Percentiles rank a stretch among this genome's conserved stretches.
Evolutionary conservation across 2,797 vertebrate genomes (phyloP).

Genomic region (Lutjanus argentimaculatus): DNA sequence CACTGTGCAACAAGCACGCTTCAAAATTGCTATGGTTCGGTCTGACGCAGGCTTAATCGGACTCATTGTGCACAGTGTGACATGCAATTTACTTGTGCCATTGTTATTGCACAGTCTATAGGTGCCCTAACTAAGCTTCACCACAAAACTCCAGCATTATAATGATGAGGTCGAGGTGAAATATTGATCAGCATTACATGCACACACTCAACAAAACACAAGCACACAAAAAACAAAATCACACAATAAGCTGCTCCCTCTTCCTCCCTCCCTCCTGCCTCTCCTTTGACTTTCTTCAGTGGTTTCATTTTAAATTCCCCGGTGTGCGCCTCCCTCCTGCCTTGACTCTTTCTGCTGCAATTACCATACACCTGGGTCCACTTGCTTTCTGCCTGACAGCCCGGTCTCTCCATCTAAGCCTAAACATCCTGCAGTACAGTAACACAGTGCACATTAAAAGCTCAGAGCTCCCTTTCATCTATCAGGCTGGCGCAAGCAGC

Average conservation of each 20-base stretch:
- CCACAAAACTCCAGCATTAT: background rate
- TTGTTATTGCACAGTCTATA: background rate
- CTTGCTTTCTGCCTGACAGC: conserved; percentile 70
- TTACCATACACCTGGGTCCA: conserved; percentile 76
- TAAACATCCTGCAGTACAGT: conserved; percentile 64
- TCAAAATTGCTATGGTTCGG: too few relatives aligned
- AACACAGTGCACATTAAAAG: conserved; percentile 61
- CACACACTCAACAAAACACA: background rate
- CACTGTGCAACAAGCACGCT: background rate
- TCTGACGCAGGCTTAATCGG: background rate
- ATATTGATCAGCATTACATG: background rate
- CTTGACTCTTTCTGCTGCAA: conserved; percentile 55
- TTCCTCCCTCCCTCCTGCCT: conserved; percentile 3
- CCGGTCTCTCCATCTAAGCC: conserved; percentile 57
- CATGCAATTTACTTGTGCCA: background rate
- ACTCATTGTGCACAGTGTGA: background rate
- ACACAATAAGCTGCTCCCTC: conserved; percentile 7
- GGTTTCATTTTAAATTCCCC: conserved; percentile 63
- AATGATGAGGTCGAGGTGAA: background rate
- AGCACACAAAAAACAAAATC: conserved; percentile 14
- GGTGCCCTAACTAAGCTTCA: background rate
- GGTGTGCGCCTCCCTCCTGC: conserved; percentile 47
- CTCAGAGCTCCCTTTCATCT: conserved; percentile 71
- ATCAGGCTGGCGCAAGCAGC: conserved; percentile 51
- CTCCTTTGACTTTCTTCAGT: conserved; percentile 53